Evolutionary conservation across 2,113 vertebrate species (phyloP), one percentile per base, ranked within the genome.

Genomic region (Callionymus lyra): DNA sequence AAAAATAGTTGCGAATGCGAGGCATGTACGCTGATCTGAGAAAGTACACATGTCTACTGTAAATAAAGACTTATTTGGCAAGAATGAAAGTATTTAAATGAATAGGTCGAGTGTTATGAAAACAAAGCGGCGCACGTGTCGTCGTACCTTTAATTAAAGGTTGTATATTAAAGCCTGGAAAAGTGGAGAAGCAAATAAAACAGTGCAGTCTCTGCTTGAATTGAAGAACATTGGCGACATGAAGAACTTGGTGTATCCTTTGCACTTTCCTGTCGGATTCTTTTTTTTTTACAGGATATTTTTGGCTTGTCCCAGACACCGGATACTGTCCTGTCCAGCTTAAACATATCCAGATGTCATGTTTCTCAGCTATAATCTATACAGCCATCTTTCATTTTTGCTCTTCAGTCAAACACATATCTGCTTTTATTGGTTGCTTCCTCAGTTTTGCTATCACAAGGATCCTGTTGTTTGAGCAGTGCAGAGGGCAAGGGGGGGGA

Each of bases 301-400:
- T 76, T 78, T 78, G 78, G 78, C 68, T 58, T 56, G 52, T 44
- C 76, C 74, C 78, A 79, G 76, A 76, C 77, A 76, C 72, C 70
- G 76, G 83, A 83, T 80, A 78, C 76, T 62, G 49, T 44, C 63
- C 72, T 74, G 70, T 83, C 76, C 78, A 83, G 79, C 72, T 81
- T 83, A 85, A 85, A 85, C 72, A 79, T 80, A 63, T 82, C 81
- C 81, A 85, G 80, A 82, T 83, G 81, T 80, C 56, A 77, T 63
- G n/a, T 76, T 41, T 72, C 53, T 65, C 62, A 53, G 56, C 72
- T 70, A 50, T 56, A 50, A 60, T 58, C 70, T 56, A 62, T 36
- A 54, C 48, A 53, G 19, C 44, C 39, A 2, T 56, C 37, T 40
- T 45, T 63, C 40, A 3, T 56, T 65, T 17, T 50, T 48, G 48